Base-by-base conservation (phyloP, 2,797 vertebrate species). In the Hippopotamyrus pictus region DNA sequence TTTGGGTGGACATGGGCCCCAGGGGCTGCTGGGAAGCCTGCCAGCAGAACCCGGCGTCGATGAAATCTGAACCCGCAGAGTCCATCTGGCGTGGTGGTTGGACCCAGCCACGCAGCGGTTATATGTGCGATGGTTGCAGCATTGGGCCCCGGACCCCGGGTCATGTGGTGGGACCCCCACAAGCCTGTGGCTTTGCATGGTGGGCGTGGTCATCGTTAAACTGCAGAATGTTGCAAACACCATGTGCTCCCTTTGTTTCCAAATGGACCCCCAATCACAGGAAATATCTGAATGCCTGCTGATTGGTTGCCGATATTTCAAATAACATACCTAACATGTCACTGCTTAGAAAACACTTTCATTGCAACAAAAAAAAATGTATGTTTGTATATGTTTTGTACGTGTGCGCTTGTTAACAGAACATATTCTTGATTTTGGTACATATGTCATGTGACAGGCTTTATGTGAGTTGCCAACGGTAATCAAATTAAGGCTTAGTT, bases 61-160 rank as follows among this genome's bases (percentile, higher is more conserved):
- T 82, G 41, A 82, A 82, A 46, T 82, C 76, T 82, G 76, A 82
- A 82, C 37, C 76, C 41, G 41, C 76, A 46, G 76, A 82, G 76
- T 46, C 76, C 69, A 73, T 73, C 69, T 73, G 69, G 69, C 5
- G 5, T 82, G 76, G 7, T 82, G 41, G 69, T 82, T 46, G 76
- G 76, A 82, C 41, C 76, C 41, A 46, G 76, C 37, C 19, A 19
- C 19, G 19, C 76, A 46, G 41, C 7, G 41, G 76, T 82, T 82
- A 46, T 46, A 44, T n/a, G 37, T 46, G 41, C 6, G 17, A 46
- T 11, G 41, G 41, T 41, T 44, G 14, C 41, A n/a, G 76, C 37
- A 9, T 4, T 1, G 37, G 76, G 41, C 76, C 41, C 41, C 5
- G 3, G 17, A 19, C 37, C 41, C 33, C 1, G 41, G 41, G 9